Conservation (phyloP, 2,888 invertebrate species). For the Drosophila rubida region DNA sequence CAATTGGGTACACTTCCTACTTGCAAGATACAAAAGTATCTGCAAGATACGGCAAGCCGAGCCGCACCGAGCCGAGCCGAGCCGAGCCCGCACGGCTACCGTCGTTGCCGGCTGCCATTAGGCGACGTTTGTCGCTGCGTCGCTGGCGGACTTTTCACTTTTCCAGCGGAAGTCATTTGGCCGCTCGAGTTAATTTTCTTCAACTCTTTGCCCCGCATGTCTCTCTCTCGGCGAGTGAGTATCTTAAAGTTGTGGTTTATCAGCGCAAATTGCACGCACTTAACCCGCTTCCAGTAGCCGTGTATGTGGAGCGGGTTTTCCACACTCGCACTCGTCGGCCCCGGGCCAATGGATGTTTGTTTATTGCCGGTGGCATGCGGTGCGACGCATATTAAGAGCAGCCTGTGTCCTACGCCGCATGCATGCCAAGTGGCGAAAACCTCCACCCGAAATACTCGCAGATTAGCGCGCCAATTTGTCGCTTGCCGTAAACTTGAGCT, state of each 20-base stretch:
- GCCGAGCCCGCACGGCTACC: constrained; percentile 22
- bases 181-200: constrained; percentile 53
- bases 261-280: constrained; percentile 80
- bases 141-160: constrained; percentile 68
- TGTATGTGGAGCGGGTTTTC: constrained; percentile 68
- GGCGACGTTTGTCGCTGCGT: constrained; percentile 52
- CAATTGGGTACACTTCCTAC: constrained; percentile 84
- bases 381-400: constrained; percentile 63
- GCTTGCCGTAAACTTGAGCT: constrained; percentile 81
- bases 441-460: constrained; percentile 31
- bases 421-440: constrained; percentile 49
- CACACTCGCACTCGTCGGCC: constrained; percentile 18
- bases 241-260: constrained; percentile 63
- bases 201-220: constrained; percentile 10
- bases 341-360: constrained; percentile 48
- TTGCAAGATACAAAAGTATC: constrained; percentile 74
- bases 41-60: constrained; percentile 45
- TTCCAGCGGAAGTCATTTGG: constrained; percentile 73
- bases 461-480: constrained; percentile 78
- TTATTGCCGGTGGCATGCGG: constrained; percentile 55
- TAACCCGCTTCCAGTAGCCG: constrained; percentile 76
- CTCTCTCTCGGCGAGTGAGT: no score
- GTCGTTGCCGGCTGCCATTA: constrained; percentile 48
- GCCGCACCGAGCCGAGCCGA: constrained; percentile 15
- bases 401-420: constrained; percentile 62